These are phyloP conservation scores for Gibbula magus DNA, from an alignment of 2,888 invertebrate species.

Conservation along the genomic window DNA sequence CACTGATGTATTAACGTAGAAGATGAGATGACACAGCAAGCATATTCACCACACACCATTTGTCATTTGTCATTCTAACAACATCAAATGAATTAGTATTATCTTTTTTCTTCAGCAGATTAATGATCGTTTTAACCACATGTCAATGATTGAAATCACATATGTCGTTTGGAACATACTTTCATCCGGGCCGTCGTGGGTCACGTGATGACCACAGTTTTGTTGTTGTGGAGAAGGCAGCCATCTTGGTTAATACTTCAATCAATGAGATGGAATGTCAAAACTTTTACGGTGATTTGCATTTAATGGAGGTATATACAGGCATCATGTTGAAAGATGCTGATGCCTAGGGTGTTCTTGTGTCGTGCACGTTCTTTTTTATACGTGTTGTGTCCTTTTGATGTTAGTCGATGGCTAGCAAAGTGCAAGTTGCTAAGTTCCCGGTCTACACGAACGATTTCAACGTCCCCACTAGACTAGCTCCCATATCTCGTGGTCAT, in stretches of 20 bases:
- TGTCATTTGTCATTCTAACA: too few species aligned
- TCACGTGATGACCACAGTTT: slow-evolving; percentile 71
- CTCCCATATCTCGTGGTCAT: slow-evolving; percentile 63
- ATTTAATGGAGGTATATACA: slow-evolving; percentile 10
- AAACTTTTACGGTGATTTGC: slow-evolving; percentile 24
- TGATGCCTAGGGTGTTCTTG: not conserved
- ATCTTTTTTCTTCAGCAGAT: too few species aligned
- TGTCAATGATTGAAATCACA: not conserved
- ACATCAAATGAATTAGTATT: too few species aligned
- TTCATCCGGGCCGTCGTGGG: slow-evolving; percentile 39
- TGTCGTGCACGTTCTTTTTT: not conserved
- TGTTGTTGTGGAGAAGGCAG: slow-evolving; percentile 71
- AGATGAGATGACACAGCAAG: too few species aligned
- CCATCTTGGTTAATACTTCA: slow-evolving; percentile 58
- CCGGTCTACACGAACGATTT: slow-evolving; percentile 62
- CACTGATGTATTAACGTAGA: too few species aligned
- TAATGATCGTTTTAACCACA: not conserved
- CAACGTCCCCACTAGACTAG: slow-evolving; percentile 63
- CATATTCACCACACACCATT: too few species aligned
- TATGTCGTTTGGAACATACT: not conserved
- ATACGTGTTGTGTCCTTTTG: not conserved
- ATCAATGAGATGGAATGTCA: slow-evolving; percentile 23
- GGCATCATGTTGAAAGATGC: slow-evolving; percentile 9
- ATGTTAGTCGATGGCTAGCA: slow-evolving; percentile 52
- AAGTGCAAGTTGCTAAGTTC: slow-evolving; percentile 70